Evolutionary conservation across 2,888 invertebrate genomes (phyloP).

Genomic region (Drosophila maculinotata): DNA sequence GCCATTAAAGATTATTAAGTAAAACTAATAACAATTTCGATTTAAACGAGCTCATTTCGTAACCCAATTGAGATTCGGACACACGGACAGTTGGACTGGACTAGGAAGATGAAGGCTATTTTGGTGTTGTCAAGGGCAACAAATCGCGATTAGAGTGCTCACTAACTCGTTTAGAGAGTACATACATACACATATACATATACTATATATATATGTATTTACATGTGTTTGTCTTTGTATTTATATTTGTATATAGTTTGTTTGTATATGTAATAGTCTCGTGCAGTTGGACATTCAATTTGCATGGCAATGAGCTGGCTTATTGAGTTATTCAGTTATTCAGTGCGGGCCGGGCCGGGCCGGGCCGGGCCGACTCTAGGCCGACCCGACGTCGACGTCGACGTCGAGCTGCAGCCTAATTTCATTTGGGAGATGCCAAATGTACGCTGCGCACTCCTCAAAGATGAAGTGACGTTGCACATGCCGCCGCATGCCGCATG

Average conservation of each 20-base stretch:
- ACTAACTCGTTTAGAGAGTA: slow-evolving; percentile 4
- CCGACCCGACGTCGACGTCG: too few relatives aligned
- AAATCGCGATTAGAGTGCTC: slow-evolving; percentile 1
- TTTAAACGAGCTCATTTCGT: too few relatives aligned
- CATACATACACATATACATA: too few relatives aligned
- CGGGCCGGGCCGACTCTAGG: slow-evolving; percentile 11
- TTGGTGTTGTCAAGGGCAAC: slow-evolving; percentile 4
- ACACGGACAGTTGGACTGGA: background rate
- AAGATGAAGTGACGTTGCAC: slow-evolving; percentile 64
- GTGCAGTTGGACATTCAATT: slow-evolving; percentile 48
- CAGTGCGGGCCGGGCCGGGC: too few relatives aligned
- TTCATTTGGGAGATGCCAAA: slow-evolving; percentile 51
- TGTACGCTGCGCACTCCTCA: slow-evolving; percentile 11
- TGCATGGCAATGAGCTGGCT: slow-evolving; percentile 59
- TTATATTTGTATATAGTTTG: background rate
- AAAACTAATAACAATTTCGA: too few relatives aligned
- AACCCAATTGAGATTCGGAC: too few relatives aligned
- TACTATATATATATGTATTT: too few relatives aligned
- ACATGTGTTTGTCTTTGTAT: background rate
- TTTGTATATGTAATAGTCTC: background rate
- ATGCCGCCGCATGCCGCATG: slow-evolving; percentile 46
- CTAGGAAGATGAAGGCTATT: background rate
- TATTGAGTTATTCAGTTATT: slow-evolving; percentile 63
- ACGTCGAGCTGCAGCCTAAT: slow-evolving; percentile 49
- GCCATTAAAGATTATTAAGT: background rate